Base-by-base conservation (phyloP, 2,113 vertebrate genomes). In the Alectura lathami region DNA sequence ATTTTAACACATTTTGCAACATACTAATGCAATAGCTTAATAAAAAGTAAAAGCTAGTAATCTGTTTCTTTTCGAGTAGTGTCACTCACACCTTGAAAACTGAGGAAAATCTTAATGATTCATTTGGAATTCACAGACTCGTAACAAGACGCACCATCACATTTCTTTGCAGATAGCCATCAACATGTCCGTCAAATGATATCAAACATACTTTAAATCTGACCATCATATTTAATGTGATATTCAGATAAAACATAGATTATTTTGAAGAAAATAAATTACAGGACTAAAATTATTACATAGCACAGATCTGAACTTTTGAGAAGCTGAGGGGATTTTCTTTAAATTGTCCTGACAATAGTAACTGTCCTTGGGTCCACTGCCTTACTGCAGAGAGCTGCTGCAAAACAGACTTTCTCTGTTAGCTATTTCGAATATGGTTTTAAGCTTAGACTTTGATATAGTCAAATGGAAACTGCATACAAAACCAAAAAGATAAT, bases 1-100 rank as follows among this genome's bases (percentile, higher is more conserved):
- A 66, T 57, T 93, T 88, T 53, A 93, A 76, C 89, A 62, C 26
- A 50, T 87, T 91, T 87, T 87, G 8, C 17, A 80, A 91, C 62
- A 79, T 89, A 85, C 24, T 63, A 87, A 85, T 76, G 85, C 70
- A 91, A 91, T 73, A 73, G n/a, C 26, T 79, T 94, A 78, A 84
- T 66, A 70, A 68, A 78, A 94, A 89, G 75, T 15, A 26, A 89
- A 84, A 92, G 13, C 30, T 27, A 83, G 51, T 91, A 76, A 82
- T 93, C 36, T 75, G 68, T 92, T 69, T 72, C 36, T 89, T 66
- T 89, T 92, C 53, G 91, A 68, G 27, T 13, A 66, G 14, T 76
- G 60, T 57, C 77, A 92, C 45, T 84, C 84, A 66, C 56, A 78
- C 9, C 24, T 84, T 66, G 63, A 57, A 87, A 89, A 84, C 63